Conservation (phyloP, 2,113 vertebrate species). For the Clarias magur region DNA sequence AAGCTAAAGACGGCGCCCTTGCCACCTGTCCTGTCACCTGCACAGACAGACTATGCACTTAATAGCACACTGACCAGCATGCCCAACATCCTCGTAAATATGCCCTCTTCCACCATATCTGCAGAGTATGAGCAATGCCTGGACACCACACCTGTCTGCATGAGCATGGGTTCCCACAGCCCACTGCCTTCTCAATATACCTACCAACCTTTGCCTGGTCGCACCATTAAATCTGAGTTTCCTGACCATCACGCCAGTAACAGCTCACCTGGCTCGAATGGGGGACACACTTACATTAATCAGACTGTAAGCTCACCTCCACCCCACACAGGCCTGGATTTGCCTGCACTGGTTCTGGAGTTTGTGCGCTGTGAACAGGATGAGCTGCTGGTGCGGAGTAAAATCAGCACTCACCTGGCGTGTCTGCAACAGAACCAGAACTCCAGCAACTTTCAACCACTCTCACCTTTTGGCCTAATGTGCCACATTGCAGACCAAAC, state of each 20-base stretch:
- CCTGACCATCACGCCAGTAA: conserved; percentile 83
- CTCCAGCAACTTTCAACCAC: conserved; percentile 64
- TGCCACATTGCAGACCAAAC: conserved; percentile 98
- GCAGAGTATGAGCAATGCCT: conserved; percentile 58
- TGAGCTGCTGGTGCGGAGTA: conserved; percentile 78
- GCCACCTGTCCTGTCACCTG: conserved; percentile 75
- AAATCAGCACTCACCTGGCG: conserved; percentile 83
- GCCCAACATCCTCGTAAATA: background rate
- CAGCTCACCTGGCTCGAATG: conserved; percentile 74
- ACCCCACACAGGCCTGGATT: conserved; percentile 50
- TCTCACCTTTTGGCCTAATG: conserved; percentile 72
- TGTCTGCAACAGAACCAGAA: conserved; percentile 82
- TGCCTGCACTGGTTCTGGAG: conserved; percentile 90
- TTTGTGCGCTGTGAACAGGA: conserved; percentile 91
- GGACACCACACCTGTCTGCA: conserved; percentile 79
- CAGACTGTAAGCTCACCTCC: conserved; percentile 70
- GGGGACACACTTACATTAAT: conserved; percentile 80
- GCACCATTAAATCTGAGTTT: conserved; percentile 93
- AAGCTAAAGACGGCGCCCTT: conserved; percentile 89
- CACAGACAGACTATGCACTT: conserved; percentile 83
- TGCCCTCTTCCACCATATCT: background rate
- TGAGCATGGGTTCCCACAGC: background rate
- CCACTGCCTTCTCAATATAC: background rate
- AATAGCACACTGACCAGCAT: conserved; percentile 73
- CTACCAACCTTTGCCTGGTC: conserved; percentile 67